Evolutionary conservation across 2,888 invertebrate genomes (phyloP).

Genomic region (Tipula lateralis): DNA sequence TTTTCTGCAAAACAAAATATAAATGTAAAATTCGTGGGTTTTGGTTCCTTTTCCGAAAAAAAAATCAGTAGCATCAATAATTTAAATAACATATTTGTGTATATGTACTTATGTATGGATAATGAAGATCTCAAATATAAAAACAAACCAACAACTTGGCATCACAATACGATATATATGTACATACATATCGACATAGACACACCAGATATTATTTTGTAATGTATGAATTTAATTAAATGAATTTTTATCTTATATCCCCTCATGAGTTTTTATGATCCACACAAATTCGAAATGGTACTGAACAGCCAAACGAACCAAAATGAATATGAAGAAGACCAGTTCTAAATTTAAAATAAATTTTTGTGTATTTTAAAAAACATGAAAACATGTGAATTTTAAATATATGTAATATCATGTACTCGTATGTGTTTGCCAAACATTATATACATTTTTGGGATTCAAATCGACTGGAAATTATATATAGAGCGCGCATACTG

Average conservation of each 20-base stretch:
- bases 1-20: neutral
- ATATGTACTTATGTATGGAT: neutral
- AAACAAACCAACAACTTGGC: neutral
- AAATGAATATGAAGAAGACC: neutral
- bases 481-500: neutral
- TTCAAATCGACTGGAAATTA: neutral
- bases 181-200: neutral
- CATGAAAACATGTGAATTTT: neutral
- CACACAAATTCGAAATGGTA: neutral
- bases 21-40: neutral
- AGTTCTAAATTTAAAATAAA: neutral
- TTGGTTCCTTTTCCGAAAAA: neutral
- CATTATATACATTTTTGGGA: neutral
- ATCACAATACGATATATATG: neutral
- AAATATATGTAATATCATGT: neutral
- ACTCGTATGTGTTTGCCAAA: neutral
- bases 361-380: neutral
- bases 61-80: constrained; percentile 5
- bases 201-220: neutral
- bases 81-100: neutral
- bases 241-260: neutral
- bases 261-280: neutral
- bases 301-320: neutral
- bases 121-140: neutral
- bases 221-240: constrained; percentile 6